These are phyloP conservation scores for Cyprinodon variegatus DNA, from an alignment of 2,113 vertebrate genomes.

Conservation along the genomic window DNA sequence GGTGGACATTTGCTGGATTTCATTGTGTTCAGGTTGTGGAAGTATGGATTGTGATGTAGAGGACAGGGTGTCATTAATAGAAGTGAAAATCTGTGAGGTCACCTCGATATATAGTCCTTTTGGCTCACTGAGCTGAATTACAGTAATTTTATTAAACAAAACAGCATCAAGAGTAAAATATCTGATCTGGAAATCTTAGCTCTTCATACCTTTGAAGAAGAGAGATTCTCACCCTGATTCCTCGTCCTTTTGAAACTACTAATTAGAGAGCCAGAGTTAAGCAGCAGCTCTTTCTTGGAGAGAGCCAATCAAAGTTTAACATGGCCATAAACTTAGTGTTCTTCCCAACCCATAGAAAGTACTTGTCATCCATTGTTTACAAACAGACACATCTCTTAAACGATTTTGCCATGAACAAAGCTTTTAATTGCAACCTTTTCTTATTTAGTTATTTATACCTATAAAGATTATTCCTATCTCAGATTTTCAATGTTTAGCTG, in stretches of 20 bases:
- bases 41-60: conserved; percentile 2
- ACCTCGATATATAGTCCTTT: neutral
- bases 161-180: neutral
- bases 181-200: neutral
- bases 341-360: neutral
- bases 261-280: neutral
- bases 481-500: neutral
- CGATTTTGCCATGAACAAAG: too few species aligned
- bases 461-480: neutral
- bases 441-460: neutral
- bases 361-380: neutral
- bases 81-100: conserved; percentile 5
- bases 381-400: neutral
- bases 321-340: neutral
- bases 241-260: neutral
- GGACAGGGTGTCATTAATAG: conserved; percentile 9
- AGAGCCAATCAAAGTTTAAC: neutral
- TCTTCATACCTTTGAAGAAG: neutral
- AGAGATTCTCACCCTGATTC: neutral
- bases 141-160: neutral
- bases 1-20: conserved; percentile 40
- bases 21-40: conserved; percentile 17
- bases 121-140: neutral
- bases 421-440: neutral
- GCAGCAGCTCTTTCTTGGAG: neutral